phyloP scores from a whole-genome alignment of 92 coral and sea anemone species.

The Siderastrea siderea region DNA sequence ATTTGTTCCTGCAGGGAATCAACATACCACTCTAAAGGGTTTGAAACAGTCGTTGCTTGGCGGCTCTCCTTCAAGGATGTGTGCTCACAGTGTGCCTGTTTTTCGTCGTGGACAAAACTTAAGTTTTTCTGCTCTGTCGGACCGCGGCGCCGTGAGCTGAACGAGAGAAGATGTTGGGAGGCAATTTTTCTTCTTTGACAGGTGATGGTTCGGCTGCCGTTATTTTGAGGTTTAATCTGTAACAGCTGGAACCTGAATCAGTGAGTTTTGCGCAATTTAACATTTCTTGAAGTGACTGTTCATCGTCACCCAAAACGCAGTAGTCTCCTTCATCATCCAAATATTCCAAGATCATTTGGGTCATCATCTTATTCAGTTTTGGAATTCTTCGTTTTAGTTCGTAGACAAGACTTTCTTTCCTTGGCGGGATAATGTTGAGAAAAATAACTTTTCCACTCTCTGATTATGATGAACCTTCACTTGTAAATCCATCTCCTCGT shows the following conservation, averaged over 20 bases:
- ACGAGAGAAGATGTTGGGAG: not conserved
- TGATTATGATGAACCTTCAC: too few species aligned
- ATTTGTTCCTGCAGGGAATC: slow-evolving; percentile 33
- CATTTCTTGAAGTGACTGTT: not conserved
- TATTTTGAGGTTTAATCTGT: not conserved
- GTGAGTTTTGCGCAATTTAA: not conserved
- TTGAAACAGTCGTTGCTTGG: not conserved
- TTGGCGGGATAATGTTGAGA: too few species aligned
- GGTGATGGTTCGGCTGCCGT: slow-evolving; percentile 13
- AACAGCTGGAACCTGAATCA: not conserved
- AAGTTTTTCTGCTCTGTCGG: slow-evolving; percentile 1
- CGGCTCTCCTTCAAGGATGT: not conserved
- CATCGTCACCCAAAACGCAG: slow-evolving; percentile 9
- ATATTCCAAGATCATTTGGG: slow-evolving; percentile 3
- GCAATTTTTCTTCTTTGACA: not conserved
- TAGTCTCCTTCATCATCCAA: slow-evolving; percentile 11
- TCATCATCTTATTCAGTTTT: slow-evolving; percentile 2
- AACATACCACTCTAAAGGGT: slow-evolving; percentile 26
- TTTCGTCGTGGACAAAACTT: not conserved
- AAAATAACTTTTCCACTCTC: too few species aligned
- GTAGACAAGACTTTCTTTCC: not conserved
- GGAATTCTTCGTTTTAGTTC: slow-evolving; percentile 1
- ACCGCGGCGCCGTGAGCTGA: not conserved
- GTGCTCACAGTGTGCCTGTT: not conserved
- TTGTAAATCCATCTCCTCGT: slow-evolving; percentile 1